Base-by-base conservation (phyloP, 2,888 invertebrate genomes). In the Pollenia angustigena region DNA sequence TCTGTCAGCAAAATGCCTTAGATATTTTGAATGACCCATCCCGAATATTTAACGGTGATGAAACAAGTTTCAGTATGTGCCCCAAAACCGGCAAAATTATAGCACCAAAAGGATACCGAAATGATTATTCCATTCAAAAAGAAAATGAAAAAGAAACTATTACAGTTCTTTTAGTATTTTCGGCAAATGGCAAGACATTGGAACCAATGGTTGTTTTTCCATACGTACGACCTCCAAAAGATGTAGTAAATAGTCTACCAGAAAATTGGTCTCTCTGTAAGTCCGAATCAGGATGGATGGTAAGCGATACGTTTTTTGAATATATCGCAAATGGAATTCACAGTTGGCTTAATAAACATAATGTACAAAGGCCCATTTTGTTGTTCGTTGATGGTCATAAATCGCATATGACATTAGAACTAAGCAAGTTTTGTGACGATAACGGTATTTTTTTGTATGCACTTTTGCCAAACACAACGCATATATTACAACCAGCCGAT, bases 341-440 rank as follows among this genome's bases (percentile, higher is more conserved):
- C 71, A 76, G 74, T 60, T 86, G 78, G 75, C 23, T 85, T 32
- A 62, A 44, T 58, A 52, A 85, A 54, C 10, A 78, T 10, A 83
- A 82, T 42, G 56, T 88, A 9, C 62, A 84, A 78, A 52, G 78
- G 4, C 78, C 88, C 46, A 69, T 85, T 58, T 62, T 88, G 14
- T 60, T 87, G 32, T 82, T 86, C 68, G 74, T 85, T 7, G 85
- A 89, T 85, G 83, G 84, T 12, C 87, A 87, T 42, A 88, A 87
- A 60, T 86, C 88, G 0, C 86, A 88, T 32, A 46, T 86, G 58
- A 86, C 72, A 4, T 18, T 72, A 62, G 82, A 82, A 14, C 42
- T 88, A n/a, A 87, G 79, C 68, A 56, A 78, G n/a, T 88, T 87
- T 80, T 82, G 88, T 44, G 23, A 78, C n/a, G 14, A 74, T 3